Base-by-base conservation (phyloP, 2,888 invertebrate species). In the Cremastinae sp. region DNA sequence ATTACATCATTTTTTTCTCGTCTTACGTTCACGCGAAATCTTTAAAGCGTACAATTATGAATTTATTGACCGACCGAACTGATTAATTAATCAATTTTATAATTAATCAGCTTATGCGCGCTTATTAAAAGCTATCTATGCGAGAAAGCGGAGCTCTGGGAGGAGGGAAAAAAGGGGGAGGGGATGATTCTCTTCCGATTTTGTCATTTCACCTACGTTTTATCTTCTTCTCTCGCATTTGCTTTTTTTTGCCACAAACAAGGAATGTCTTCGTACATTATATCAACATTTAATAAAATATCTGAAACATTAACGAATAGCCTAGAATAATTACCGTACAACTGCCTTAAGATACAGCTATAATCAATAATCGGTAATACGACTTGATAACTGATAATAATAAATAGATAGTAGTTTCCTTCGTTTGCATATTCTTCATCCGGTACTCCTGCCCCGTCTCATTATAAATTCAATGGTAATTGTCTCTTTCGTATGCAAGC, bases 251-350 rank as follows among this genome's bases (percentile, higher is more conserved):
- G 78, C 79, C 80, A 85, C 82, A 87, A 88, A 86, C 84, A 87
- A 88, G 87, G 87, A 88, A 88, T 88, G 87, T 88, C 84, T 83
- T 85, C 86, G 84, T 87, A 87, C 84, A 87, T 87, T 86, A 86
- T 88, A 87, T 88, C 85, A 88, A 88, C 88, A 88, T 88, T 88
- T 86, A 87, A 88, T 88, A 88, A 88, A 88, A 86, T 88, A 88
- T 88, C 86, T 88, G 87, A 88, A 88, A 88, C 87, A 88, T 87
- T 86, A 88, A 88, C 88, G 87, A 88, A 88, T 86, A 86, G 85
- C 86, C 85, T 88, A 87, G 87, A 45, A 85, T 86, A 85, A 85
- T 84, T 85, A 86, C 86, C 85, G 84, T 85, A 85, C 83, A 84
- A 83, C 86, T 87, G 85, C 80, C 84, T 84, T 82, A 85, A 82